Evolutionary conservation across 2,888 invertebrate genomes (phyloP), one percentile per base, ranked within the genome.

Genomic region (Pilophorus perplexus): DNA sequence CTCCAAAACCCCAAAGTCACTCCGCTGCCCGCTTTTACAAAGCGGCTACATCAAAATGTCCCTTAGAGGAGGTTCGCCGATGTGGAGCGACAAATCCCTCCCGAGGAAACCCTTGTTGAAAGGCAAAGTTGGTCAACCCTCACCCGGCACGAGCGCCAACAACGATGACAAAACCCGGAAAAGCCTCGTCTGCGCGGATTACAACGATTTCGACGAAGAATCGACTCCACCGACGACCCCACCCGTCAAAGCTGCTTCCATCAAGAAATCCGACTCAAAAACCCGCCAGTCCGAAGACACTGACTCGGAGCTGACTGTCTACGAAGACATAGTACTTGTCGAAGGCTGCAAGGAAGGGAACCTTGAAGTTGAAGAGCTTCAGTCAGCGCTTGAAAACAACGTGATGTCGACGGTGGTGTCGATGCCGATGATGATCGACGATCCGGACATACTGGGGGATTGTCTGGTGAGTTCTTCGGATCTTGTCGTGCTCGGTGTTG

Each of bases 41-140:
- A 82, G 79, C 73, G 81, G 81, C 0, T 85, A 84, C 75, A 80
- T 82, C 71, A 84, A 83, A 73, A 78, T 84, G 2, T 88, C 80
- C 67, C 77, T 75, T 73, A 52, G 46, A 55, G 77, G 77, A 20
- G 76, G 76, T 22, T 72, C 73, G 20, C 75, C 75, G 1, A 74
- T 74, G 73, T 74, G 74, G 74, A 71, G 55, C 65, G 72, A 62
- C 67, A 68, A 57, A 60, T 67, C 70, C 27, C 64, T 44, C 27
- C 68, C 67, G 3, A 66, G 69, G 28, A 70, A 68, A 46, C 67
- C 70, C 1, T 23, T 67, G 2, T 44, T 48, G 16, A 70, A 69
- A 64, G 68, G 68, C 12, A 67, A 69, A 64, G 67, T 69, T 6
- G 71, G 69, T 14, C 68, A 70, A 16, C 69, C 70, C 28, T 69